Base-by-base conservation (phyloP, 2,113 vertebrate species). In the Corythoichthys haematopterus region DNA sequence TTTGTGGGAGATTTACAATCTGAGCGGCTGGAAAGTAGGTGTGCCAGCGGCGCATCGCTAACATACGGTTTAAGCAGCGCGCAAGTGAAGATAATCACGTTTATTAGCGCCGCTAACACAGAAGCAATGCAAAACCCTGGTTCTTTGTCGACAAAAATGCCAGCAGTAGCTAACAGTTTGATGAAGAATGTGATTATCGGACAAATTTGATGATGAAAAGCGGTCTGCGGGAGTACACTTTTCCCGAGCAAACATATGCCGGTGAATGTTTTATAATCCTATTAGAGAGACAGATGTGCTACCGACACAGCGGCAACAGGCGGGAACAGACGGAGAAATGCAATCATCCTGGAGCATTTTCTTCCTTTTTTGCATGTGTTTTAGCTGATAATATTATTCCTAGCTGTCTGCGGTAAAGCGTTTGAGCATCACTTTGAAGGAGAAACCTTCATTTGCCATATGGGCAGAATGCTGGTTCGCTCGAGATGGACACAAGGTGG, bases 221-320 rank as follows among this genome's bases (percentile, higher is more conserved):
- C 77, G 80, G 76, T 66, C 71, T 65, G 77, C 70, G 61, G 53
- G 75, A 72, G 43, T 74, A 57, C 74, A 68, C 69, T 84, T 81
- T 85, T 87, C 79, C 20, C 82, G 11, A 86, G 82, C 74, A 72
- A 84, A 86, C 88, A 87, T 86, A 81, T 85, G 85, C 71, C 70
- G 72, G 75, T 64, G 69, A 81, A 81, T 73, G 77, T 77, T 84
- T 84, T 84, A 84, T 84, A 88, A 88, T 89, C 86, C 85, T 84
- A 84, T 88, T 84, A 87, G 78, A 78, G 80, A 85, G 79, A 85
- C 85, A 86, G 82, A 87, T 87, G 86, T 83, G 84, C 74, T 71
- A 63, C 40, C 63, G 76, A 81, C 71, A 59, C 71, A 38, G 76
- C 46, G 40, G 70, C 75, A 71, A 76, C 75, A 83, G 76, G 74